Base-by-base conservation (phyloP, 2,888 invertebrate genomes). In the Melangyna quadrimaculata region DNA sequence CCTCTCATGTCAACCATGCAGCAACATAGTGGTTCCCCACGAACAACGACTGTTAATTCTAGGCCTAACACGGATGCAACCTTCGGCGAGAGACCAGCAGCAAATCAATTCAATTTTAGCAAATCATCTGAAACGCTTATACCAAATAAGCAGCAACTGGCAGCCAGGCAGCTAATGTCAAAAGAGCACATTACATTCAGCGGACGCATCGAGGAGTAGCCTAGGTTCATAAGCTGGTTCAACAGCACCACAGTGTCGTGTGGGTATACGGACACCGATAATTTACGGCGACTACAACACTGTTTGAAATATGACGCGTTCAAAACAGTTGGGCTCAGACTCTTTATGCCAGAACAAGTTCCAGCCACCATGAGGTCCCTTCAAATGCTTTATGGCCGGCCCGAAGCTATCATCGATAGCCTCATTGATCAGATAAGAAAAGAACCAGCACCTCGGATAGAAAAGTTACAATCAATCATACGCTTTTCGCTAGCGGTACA, bases 141-240 rank as follows among this genome's bases (percentile, higher is more conserved):
- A 6, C 17, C 55, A 12, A 40, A 9, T 53, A 53, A 40, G 6
- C 40, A 37, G 35, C 69, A 69, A 27, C 5, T 69, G 40, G 40
- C 40, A 17, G 69, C 69, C 2, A 27, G 53, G 12, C 70, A 70
- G 12, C 7, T 70, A 12, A 70, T 55, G 70, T 19, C 43, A 12
- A 70, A 55, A 14, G 53, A 69, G 12, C 29, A 53, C 4, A 8
- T 71, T 10, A 35, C 37, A 8, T 40, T 55, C 27, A 43, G 32
- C n/a, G 32, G 72, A 5, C 24, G 29, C 9, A 14, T 27, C 14
- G 40, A 74, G 14, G 74, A 74, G 27, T 74, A 55, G 65, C 65
- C 74, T 14, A 29, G 22, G n/a, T 73, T 73, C 27, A 61, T 74
- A 8, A 51, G 61, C 27, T 51, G 35, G 51, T 73, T 24, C 35